Percentiles rank a stretch among this genome's conserved stretches.
phyloP scores from a whole-genome alignment of 2,797 vertebrate species.

The Scarus forsteni region DNA sequence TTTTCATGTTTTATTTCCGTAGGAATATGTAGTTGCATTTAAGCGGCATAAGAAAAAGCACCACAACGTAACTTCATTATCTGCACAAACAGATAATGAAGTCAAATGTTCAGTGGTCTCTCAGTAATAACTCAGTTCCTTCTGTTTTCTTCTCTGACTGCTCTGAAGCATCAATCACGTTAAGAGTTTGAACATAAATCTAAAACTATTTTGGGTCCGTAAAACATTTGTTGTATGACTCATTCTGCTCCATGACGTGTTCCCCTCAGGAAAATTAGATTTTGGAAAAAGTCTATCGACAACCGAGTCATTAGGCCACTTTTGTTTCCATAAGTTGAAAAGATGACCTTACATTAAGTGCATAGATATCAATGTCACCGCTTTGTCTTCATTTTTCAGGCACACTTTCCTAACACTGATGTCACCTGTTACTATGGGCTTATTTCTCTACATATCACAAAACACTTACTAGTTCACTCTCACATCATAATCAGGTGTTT shows the following conservation, averaged over 20 bases:
- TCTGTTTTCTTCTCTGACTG: conserved; percentile 46
- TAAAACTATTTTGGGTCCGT: conserved; percentile 32
- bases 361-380: conserved; percentile 29
- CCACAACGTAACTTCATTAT: conserved; percentile 39
- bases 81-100: conserved; percentile 8
- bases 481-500: no score
- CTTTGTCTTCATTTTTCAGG: neutral
- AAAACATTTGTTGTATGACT: conserved; percentile 53
- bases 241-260: conserved; percentile 51
- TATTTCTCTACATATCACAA: conserved; percentile 10
- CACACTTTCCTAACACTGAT: conserved; percentile 19
- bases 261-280: conserved; percentile 63
- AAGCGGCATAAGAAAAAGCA: conserved; percentile 5
- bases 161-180: conserved; percentile 46
- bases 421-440: neutral
- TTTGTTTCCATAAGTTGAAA: conserved; percentile 55
- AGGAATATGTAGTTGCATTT: neutral
- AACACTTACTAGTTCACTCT: conserved; percentile 2
- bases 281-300: conserved; percentile 55
- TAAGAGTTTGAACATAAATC: conserved; percentile 63
- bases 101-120: conserved; percentile 37
- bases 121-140: conserved; percentile 32
- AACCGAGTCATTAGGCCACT: conserved; percentile 53
- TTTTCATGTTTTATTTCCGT: neutral
- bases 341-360: conserved; percentile 45